These are phyloP conservation scores for Amyelois transitella DNA, from an alignment of 1,140 invertebrate species.

Conservation along the genomic window DNA sequence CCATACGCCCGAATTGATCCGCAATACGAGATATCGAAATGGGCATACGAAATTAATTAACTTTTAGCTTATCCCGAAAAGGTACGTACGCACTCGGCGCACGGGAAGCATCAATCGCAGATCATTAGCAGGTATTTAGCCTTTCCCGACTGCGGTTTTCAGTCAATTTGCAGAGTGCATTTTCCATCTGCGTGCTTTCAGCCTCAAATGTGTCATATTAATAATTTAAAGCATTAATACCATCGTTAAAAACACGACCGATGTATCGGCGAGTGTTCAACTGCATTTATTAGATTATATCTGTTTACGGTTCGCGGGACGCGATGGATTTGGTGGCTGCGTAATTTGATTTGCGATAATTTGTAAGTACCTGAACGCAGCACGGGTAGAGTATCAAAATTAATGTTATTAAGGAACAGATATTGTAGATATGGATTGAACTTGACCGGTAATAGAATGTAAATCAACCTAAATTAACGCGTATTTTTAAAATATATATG, in stretches of 20 bases:
- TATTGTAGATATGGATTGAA: no score
- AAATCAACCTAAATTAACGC: no score
- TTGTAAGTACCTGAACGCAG: no score
- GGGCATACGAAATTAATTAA: neutral
- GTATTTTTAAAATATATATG: no score
- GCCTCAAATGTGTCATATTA: conserved; percentile 61
- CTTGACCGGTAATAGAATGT: no score
- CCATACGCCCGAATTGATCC: no score
- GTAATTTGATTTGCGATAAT: neutral
- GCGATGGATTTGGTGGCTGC: neutral
- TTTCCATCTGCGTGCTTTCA: conserved; percentile 57
- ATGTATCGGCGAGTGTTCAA: conserved; percentile 29
- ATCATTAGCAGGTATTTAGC: conserved; percentile 71
- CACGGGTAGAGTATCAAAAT: no score
- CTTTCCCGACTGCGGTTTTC: conserved; percentile 65
- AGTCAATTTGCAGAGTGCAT: conserved; percentile 71
- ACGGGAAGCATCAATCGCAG: conserved; percentile 47
- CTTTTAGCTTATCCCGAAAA: neutral
- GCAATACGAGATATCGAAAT: neutral
- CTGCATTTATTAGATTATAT: conserved; percentile 56
- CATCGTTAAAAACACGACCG: conserved; percentile 53
- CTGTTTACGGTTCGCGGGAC: neutral
- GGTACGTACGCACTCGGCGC: conserved; percentile 1
- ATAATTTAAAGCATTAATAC: conserved; percentile 72
- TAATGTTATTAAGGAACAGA: no score